Conservation (phyloP, 2,888 invertebrate species). For the Epistrophe grossulariae region DNA sequence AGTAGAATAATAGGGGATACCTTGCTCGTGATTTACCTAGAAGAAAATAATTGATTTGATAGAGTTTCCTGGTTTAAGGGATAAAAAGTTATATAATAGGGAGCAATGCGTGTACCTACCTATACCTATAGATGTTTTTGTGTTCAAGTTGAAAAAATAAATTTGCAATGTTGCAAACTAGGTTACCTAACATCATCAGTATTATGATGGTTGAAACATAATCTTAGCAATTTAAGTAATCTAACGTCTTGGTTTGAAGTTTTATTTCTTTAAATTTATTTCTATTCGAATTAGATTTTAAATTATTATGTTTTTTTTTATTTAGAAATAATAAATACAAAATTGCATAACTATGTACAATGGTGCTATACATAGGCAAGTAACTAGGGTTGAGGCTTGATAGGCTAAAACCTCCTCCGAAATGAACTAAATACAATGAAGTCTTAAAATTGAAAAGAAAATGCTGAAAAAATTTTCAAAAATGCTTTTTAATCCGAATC, state of each 20-base stretch:
- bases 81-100: slow-evolving; percentile 9
- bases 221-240: neutral
- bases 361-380: too few relatives aligned
- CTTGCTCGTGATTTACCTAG: slow-evolving; percentile 43
- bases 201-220: neutral
- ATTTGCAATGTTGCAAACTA: neutral
- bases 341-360: too few relatives aligned
- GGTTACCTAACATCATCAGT: neutral
- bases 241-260: neutral
- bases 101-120: neutral
- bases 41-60: slow-evolving; percentile 57
- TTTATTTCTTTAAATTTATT: too few relatives aligned
- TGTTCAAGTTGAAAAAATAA: neutral
- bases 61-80: slow-evolving; percentile 17
- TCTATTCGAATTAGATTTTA: too few relatives aligned
- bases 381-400: too few relatives aligned
- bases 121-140: neutral
- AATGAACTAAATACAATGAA: too few relatives aligned
- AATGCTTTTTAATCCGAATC: too few relatives aligned
- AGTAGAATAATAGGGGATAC: slow-evolving; percentile 27
- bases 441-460: too few relatives aligned
- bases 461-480: too few relatives aligned
- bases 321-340: too few relatives aligned
- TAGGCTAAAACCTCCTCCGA: too few relatives aligned
- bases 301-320: too few relatives aligned